Conservation (phyloP, 2,113 vertebrate species). For the Mugil cephalus region DNA sequence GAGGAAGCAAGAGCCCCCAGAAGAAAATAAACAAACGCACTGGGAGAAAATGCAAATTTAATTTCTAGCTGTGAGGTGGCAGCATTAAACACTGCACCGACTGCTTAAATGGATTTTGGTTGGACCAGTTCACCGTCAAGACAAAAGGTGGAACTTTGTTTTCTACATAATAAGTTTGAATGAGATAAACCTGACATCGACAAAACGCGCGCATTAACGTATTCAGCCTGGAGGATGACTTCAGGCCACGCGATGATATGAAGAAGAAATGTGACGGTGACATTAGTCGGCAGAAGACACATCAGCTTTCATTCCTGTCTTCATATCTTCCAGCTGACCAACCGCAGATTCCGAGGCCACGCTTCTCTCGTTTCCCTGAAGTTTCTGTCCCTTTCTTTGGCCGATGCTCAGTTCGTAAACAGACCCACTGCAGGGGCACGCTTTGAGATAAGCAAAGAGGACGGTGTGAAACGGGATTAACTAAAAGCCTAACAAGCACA, state of each 20-base stretch:
- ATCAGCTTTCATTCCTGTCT: constrained; percentile 50
- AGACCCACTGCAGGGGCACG: constrained; percentile 25
- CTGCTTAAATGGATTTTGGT: neutral
- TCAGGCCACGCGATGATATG: constrained; percentile 1
- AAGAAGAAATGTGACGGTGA: constrained; percentile 5
- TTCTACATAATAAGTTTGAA: too few relatives aligned
- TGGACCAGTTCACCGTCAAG: too few relatives aligned
- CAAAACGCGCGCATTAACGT: neutral
- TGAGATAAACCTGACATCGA: neutral
- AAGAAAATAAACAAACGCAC: too few relatives aligned
- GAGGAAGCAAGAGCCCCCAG: neutral
- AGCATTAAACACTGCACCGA: too few relatives aligned
- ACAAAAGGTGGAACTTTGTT: too few relatives aligned
- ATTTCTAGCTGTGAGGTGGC: too few relatives aligned
- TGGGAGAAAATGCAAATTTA: too few relatives aligned
- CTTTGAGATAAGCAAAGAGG: constrained; percentile 12
- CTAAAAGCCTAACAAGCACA: constrained; percentile 64
- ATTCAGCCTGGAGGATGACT: neutral
- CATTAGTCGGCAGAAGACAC: constrained; percentile 30
- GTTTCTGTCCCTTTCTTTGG: neutral
- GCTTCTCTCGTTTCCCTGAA: constrained; percentile 13
- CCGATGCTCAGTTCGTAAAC: constrained; percentile 21
- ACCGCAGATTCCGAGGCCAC: constrained; percentile 13
- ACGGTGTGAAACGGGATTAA: constrained; percentile 58
- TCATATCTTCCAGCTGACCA: constrained; percentile 59